phyloP scores from a whole-genome alignment of 2,113 vertebrate species.

The Spheniscus mendiculus region DNA sequence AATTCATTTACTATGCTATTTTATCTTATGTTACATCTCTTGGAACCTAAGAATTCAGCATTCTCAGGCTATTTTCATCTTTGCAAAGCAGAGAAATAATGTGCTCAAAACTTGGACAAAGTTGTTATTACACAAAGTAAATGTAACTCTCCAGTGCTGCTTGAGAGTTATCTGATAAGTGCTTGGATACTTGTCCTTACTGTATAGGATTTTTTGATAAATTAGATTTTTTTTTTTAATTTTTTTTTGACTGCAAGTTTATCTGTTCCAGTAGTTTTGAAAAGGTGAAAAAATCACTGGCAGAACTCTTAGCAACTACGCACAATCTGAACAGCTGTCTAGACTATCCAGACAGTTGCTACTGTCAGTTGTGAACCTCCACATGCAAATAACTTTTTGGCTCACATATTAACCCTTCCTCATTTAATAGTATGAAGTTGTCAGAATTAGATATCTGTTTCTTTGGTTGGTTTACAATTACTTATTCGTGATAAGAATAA shows the following conservation, averaged over 20 bases:
- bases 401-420: slow-evolving; percentile 72
- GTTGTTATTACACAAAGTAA: neutral
- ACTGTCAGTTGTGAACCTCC: slow-evolving; percentile 77
- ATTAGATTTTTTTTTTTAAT: neutral
- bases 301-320: slow-evolving; percentile 50
- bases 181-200: neutral
- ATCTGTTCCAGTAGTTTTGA: slow-evolving; percentile 66
- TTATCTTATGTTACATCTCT: neutral
- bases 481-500: neutral
- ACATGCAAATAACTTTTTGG: slow-evolving; percentile 70
- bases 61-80: neutral
- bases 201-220: neutral
- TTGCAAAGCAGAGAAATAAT: slow-evolving; percentile 17
- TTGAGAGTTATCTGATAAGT: neutral
- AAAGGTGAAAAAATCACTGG: slow-evolving; percentile 73
- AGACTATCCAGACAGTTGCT: slow-evolving; percentile 78
- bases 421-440: neutral
- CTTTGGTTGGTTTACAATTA: neutral
- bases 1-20: neutral
- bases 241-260: slow-evolving; percentile 4
- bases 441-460: neutral
- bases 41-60: neutral
- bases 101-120: neutral
- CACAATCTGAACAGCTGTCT: slow-evolving; percentile 79
- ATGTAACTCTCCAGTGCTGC: neutral